These are phyloP conservation scores for Tetheella fluctuosa DNA, from an alignment of 2,888 invertebrate genomes.

Conservation along the genomic window DNA sequence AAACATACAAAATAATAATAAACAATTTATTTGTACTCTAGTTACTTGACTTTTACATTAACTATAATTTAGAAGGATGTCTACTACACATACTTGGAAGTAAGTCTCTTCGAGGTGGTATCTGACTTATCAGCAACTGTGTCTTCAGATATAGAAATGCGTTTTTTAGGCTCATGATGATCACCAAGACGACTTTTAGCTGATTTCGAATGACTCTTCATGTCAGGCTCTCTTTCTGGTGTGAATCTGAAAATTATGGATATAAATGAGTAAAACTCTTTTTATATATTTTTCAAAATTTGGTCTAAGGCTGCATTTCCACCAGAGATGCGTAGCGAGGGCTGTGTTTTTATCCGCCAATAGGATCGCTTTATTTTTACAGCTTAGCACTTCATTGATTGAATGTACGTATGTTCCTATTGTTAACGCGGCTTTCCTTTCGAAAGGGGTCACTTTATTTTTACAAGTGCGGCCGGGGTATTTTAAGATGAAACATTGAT, in stretches of 20 bases:
- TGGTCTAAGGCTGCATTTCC: no score
- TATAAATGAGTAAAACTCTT: neutral
- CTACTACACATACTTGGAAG: conserved; percentile 54
- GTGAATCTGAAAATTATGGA: conserved; percentile 64
- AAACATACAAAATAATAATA: conserved; percentile 9
- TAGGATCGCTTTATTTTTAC: no score
- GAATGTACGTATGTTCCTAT: no score
- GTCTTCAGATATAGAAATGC: conserved; percentile 48
- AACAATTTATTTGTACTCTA: conserved; percentile 1
- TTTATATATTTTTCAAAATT: neutral
- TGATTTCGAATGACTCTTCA: conserved; percentile 49
- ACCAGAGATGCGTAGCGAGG: no score
- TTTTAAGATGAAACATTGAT: no score
- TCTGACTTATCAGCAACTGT: conserved; percentile 50
- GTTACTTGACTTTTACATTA: neutral
- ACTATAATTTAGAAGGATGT: neutral
- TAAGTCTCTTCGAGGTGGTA: conserved; percentile 51
- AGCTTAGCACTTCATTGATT: no score
- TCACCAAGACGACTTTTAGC: conserved; percentile 61
- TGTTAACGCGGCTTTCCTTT: no score
- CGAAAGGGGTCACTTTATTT: no score
- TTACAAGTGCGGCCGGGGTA: no score
- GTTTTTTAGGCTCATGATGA: conserved; percentile 41
- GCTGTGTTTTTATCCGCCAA: no score
- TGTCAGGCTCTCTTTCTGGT: conserved; percentile 66